Conservation (phyloP, 2,888 invertebrate genomes). For the Drosophila robusta region DNA sequence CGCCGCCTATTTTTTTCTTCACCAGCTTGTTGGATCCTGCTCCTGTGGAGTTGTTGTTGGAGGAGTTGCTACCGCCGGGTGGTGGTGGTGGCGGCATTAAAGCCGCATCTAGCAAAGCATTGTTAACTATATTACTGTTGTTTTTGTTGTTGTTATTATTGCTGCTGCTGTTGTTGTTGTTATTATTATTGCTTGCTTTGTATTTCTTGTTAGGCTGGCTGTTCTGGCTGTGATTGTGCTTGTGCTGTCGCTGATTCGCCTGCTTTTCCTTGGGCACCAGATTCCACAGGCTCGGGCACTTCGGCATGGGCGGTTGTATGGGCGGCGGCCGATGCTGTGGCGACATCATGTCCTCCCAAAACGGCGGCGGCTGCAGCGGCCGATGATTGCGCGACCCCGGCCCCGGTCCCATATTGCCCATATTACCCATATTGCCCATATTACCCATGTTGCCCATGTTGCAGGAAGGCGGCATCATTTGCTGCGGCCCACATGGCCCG, state of each 20-base stretch:
- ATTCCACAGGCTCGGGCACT: constrained; percentile 69
- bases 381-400: constrained; percentile 34
- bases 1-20: constrained; percentile 57
- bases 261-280: constrained; percentile 62
- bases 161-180: constrained; percentile 20
- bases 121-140: constrained; percentile 17
- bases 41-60: constrained; percentile 1
- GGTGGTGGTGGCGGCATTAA: constrained; percentile 62
- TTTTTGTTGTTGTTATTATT: constrained; percentile 14
- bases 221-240: constrained; percentile 27
- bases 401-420: constrained; percentile 22
- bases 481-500: constrained; percentile 34
- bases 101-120: constrained; percentile 34
- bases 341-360: constrained; percentile 75
- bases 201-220: constrained; percentile 15
- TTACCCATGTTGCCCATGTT: constrained; percentile 31
- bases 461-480: constrained; percentile 35
- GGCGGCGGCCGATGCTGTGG: constrained; percentile 62
- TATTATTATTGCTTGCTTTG: constrained; percentile 16
- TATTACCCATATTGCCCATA: constrained; percentile 25
- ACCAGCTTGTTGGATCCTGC: constrained; percentile 13
- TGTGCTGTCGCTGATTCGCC: constrained; percentile 22
- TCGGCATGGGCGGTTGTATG: constrained; percentile 72
- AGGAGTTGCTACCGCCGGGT: constrained; percentile 16
- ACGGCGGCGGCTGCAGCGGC: constrained; percentile 69